Evolutionary conservation across 1,140 invertebrate species (phyloP).

Genomic region (Polypedilum vanderplanki): DNA sequence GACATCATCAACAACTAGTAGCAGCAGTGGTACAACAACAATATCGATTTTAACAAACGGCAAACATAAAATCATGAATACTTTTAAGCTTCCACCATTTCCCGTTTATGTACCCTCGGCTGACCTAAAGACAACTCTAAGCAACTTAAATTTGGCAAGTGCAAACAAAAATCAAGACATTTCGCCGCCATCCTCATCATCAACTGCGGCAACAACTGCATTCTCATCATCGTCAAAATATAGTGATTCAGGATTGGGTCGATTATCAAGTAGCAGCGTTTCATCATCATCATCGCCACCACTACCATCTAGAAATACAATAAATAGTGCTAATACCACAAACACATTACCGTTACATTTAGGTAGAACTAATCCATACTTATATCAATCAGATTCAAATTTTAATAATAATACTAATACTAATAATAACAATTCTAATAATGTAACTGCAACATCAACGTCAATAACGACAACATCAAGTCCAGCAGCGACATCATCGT

Average conservation of each 20-base stretch:
- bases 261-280: conserved; percentile 31
- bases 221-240: neutral
- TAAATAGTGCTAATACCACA: conserved; percentile 34
- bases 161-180: neutral
- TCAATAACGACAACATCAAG: conserved; percentile 20
- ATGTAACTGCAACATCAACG: conserved; percentile 20
- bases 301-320: conserved; percentile 36
- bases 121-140: neutral
- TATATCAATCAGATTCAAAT: conserved; percentile 32
- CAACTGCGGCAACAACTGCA: neutral
- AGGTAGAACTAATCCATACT: conserved; percentile 31
- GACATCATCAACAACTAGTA: conserved; percentile 28
- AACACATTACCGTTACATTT: conserved; percentile 30
- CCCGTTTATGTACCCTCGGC: conserved; percentile 25
- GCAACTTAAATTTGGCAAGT: neutral
- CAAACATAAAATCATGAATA: conserved; percentile 28
- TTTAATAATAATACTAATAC: conserved; percentile 13
- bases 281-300: conserved; percentile 30
- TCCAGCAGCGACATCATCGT: conserved; percentile 23
- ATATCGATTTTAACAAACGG: conserved; percentile 33
- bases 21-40: conserved; percentile 36
- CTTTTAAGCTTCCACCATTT: conserved; percentile 32
- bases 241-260: conserved; percentile 25
- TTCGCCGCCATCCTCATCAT: too few relatives aligned
- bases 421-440: too few relatives aligned